Conservation (phyloP, 2,888 invertebrate genomes). For the Unio delphinus region DNA sequence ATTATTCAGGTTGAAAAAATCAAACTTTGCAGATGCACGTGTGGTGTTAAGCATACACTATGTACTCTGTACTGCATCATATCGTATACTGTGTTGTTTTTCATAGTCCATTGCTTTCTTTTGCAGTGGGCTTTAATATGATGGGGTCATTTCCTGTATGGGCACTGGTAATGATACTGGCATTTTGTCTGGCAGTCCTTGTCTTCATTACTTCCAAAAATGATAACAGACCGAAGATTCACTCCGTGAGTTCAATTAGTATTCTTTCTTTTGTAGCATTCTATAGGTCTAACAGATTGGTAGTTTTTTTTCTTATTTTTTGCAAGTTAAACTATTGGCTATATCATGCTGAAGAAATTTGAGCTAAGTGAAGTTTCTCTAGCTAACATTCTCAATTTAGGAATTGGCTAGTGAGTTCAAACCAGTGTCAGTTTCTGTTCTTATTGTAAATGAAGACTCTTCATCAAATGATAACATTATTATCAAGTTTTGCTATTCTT, state of each 20-base stretch:
- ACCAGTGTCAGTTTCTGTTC: too few species aligned
- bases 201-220: conserved; percentile 67
- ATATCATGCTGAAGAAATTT: too few species aligned
- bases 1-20: background rate
- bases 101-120: conserved; percentile 4
- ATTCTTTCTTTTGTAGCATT: background rate
- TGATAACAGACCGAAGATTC: conserved; percentile 68
- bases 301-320: too few species aligned
- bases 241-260: conserved; percentile 62
- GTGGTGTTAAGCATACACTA: background rate
- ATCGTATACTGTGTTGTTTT: background rate
- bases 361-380: too few species aligned
- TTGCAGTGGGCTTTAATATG: conserved; percentile 50
- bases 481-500: too few species aligned
- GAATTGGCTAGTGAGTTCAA: too few species aligned
- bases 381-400: too few species aligned
- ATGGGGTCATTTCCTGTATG: conserved; percentile 64
- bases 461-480: too few species aligned
- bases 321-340: too few species aligned
- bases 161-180: conserved; percentile 58
- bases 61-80: background rate
- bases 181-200: conserved; percentile 54
- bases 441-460: too few species aligned
- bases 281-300: too few species aligned
- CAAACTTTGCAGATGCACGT: background rate